Evolutionary conservation across 1,140 invertebrate genomes (phyloP).

Genomic region (Carcinoscorpius rotundicauda): DNA sequence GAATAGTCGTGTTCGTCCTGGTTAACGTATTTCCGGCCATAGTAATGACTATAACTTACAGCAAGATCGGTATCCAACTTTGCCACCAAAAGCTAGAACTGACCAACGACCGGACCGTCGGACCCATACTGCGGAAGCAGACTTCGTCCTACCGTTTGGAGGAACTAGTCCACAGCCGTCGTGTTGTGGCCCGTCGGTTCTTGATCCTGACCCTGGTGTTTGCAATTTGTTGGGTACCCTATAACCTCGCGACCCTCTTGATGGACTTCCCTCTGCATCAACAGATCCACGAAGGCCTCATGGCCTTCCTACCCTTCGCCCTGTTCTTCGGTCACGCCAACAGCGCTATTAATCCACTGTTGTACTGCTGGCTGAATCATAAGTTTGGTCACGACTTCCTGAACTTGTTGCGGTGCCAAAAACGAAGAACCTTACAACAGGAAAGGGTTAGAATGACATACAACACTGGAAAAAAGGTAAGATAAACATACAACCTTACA

Average conservation of each 20-base stretch:
- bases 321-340: slow-evolving; percentile 50
- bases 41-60: slow-evolving; percentile 51
- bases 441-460: too few relatives aligned
- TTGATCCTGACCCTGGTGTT: slow-evolving; percentile 58
- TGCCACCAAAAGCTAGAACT: slow-evolving; percentile 45
- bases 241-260: slow-evolving; percentile 52
- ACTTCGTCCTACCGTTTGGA: slow-evolving; percentile 9
- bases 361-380: slow-evolving; percentile 32
- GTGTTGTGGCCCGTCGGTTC: slow-evolving; percentile 57
- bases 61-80: slow-evolving; percentile 53
- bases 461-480: too few relatives aligned
- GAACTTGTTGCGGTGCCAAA: slow-evolving; percentile 33
- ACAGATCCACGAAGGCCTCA: slow-evolving; percentile 20
- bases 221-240: slow-evolving; percentile 64
- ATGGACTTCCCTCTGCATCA: slow-evolving; percentile 42
- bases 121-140: not conserved
- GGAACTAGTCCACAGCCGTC: slow-evolving; percentile 48
- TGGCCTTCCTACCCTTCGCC: slow-evolving; percentile 36
- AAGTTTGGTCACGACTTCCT: slow-evolving; percentile 26
- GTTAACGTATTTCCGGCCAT: slow-evolving; percentile 60
- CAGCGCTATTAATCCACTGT: slow-evolving; percentile 32
- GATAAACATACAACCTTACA: too few relatives aligned
- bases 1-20: slow-evolving; percentile 50
- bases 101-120: slow-evolving; percentile 24
- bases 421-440: too few relatives aligned